Evolutionary conservation across 2,797 vertebrate species (phyloP), one percentile per base, ranked within the genome.

Genomic region (Diplodus sargus): DNA sequence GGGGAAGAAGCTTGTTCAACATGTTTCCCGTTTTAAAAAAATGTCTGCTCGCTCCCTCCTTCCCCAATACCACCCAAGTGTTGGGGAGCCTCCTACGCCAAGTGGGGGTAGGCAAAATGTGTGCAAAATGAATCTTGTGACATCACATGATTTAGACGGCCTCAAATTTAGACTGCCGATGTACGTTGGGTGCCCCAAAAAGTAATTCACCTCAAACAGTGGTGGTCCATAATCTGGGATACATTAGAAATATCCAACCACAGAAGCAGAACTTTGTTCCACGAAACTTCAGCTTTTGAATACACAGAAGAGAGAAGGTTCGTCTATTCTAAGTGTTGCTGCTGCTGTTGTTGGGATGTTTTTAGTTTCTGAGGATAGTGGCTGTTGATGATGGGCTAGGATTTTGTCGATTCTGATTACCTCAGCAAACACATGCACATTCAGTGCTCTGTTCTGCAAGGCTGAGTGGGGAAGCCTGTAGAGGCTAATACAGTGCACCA

Each of bases 11-110:
- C 94, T 95, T 94, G 93, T 94, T 94, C 93, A 91, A 95, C 94
- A 94, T 95, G 93, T 95, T 96, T 94, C 94, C 90, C 90, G 69
- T 91, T 87, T 91, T 59, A 70, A 86, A 86, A 61, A 89, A 85
- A 85, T n/a, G 59, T 74, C 68, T 82, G 68, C 78, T 86, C 85
- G 71, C 79, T 88, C 79, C 76, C 87, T 89, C 61, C 87, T 79
- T 83, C 73, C 86, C 85, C 87, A 87, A 90, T 95, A 95, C 95
- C 95, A 95, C 95, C 95, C 95, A 96, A 90, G 94, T 87, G 90
- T 83, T 79, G 81, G 79, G 79, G 78, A 82, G 78, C 72, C 87
- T 92, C 88, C 86, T 89, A 83, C 74, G 70, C 88, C 74, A 87
- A 83, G 62, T 65, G 73, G 70, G 87, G 73, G 76, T 75, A 83